phyloP scores from a whole-genome alignment of 2,888 invertebrate species.

The Malthinus seriepunctatus region DNA sequence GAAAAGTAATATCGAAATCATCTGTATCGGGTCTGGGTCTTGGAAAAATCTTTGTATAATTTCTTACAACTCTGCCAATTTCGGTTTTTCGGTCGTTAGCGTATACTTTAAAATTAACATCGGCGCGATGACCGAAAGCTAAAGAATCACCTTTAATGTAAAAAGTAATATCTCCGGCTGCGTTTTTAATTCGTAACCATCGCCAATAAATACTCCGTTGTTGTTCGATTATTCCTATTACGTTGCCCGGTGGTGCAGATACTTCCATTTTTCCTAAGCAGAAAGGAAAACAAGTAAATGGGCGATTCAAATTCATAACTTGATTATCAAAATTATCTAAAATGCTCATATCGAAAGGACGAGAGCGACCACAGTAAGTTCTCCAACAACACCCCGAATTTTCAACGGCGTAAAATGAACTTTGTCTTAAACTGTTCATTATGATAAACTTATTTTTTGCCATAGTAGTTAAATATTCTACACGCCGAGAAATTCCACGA shows the following conservation, averaged over 20 bases:
- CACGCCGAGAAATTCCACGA: constrained; percentile 69
- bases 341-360: constrained; percentile 81
- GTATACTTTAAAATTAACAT: constrained; percentile 76
- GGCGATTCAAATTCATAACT: constrained; percentile 78
- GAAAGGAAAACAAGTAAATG: constrained; percentile 78
- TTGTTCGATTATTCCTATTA: no score
- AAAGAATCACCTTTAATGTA: constrained; percentile 82
- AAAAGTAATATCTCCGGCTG: no score
- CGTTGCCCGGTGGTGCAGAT: no score
- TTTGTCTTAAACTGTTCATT: constrained; percentile 71
- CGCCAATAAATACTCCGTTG: no score
- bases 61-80: constrained; percentile 81
- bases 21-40: constrained; percentile 82
- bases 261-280: constrained; percentile 72
- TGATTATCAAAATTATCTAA: constrained; percentile 75
- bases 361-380: constrained; percentile 73
- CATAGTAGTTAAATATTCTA: constrained; percentile 71
- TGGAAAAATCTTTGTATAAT: constrained; percentile 77
- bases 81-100: constrained; percentile 67
- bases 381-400: constrained; percentile 78
- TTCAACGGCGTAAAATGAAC: constrained; percentile 74
- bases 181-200: no score
- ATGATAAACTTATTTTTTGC: constrained; percentile 82
- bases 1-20: constrained; percentile 79
- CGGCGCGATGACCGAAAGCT: constrained; percentile 72